Percentiles rank a stretch among this genome's conserved stretches.
phyloP scores from a whole-genome alignment of 2,888 invertebrate genomes.

The Allolobophora icterica region DNA sequence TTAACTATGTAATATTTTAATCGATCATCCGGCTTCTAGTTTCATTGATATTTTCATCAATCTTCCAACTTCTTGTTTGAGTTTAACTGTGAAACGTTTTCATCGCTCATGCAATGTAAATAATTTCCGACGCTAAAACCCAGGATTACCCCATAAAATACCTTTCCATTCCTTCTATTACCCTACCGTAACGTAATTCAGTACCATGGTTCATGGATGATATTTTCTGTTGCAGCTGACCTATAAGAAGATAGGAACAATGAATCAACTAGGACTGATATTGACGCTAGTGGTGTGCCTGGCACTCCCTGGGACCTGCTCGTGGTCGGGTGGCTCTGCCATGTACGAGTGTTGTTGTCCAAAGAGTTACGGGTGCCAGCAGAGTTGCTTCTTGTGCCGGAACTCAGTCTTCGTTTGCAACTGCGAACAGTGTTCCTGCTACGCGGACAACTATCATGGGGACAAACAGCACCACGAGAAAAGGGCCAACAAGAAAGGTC shows the following conservation, averaged over 20 bases:
- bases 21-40: too few relatives aligned
- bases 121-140: too few relatives aligned
- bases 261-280: not conserved
- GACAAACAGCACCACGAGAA: not conserved
- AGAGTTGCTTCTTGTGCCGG: slow-evolving; percentile 11
- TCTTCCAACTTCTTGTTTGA: too few relatives aligned
- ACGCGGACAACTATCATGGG: not conserved
- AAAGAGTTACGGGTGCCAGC: not conserved
- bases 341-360: slow-evolving; percentile 25
- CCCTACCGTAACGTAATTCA: too few relatives aligned
- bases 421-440: slow-evolving; percentile 28
- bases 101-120: too few relatives aligned
- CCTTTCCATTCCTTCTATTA: too few relatives aligned
- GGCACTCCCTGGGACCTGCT: not conserved
- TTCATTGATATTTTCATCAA: too few relatives aligned
- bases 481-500: not conserved
- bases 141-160: too few relatives aligned
- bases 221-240: not conserved
- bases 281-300: not conserved
- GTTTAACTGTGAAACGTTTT: too few relatives aligned
- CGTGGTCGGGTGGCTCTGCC: not conserved
- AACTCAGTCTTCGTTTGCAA: slow-evolving; percentile 9
- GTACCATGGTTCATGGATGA: too few relatives aligned
- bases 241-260: not conserved
- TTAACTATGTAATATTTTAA: too few relatives aligned